Base-by-base conservation (phyloP, 2,113 vertebrate species). In the Cettia cetti region DNA sequence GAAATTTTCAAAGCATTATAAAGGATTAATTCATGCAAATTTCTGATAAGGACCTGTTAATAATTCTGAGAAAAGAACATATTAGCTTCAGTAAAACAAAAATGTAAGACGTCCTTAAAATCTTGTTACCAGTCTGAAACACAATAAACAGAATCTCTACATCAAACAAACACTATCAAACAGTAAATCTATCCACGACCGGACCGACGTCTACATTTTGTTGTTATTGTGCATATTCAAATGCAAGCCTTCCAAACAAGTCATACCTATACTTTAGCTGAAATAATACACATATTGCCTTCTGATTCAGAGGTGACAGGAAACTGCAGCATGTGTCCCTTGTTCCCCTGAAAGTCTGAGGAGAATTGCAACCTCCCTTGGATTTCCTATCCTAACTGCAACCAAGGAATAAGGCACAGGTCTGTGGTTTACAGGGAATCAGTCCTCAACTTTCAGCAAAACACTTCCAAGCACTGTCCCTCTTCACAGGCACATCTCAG, bases 21-120 rank as follows among this genome's bases (percentile, higher is more conserved):
- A 89, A 74, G 83, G 69, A 95, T 94, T 94, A 93, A 18, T 90
- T 80, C 14, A 77, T 93, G 85, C 59, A 90, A 92, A 94, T 82
- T 96, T 94, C 59, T 85, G 82, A 94, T 94, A 96, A 94, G 22
- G 50, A 59, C 8, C 14, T 70, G 16, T 49, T 92, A 63, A 86
- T 86, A 94, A 83, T 76, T 92, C 47, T 56, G 63, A 74, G 68
- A 47, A 88, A 86, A 94, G 1, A 85, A 50, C 3, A 6, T 39
- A 65, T 45, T 74, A 77, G 23, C 59, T 86, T 86, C 72, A 81
- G 52, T 40, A 78, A 92, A 92, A 68, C 33, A 92, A 90, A 90
- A 77, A 75, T 50, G 92, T 80, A 86, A 77, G 44, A 13, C 59
- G 66, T 89, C 24, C 50, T 37, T 92, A 86, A 72, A 94, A 59